Conservation (phyloP, 2,797 vertebrate genomes). For the Australoheros facetus region DNA sequence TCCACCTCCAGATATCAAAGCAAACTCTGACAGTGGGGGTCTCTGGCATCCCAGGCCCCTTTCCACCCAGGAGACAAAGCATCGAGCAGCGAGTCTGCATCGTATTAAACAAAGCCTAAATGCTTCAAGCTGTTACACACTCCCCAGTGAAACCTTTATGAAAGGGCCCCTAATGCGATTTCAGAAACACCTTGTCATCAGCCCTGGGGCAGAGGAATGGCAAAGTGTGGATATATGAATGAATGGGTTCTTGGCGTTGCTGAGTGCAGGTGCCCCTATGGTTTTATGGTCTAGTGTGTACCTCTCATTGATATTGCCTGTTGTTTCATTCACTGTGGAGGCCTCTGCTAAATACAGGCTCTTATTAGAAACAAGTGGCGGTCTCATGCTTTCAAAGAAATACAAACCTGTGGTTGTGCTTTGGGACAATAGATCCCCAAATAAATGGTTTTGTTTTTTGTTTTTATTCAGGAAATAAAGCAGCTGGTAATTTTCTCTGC, state of each 20-base stretch:
- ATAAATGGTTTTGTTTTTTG: neutral
- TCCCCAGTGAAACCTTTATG: slow-evolving; percentile 84
- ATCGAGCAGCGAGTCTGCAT: slow-evolving; percentile 70
- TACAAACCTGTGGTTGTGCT: neutral
- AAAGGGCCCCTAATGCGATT: slow-evolving; percentile 84
- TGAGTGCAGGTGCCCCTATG: slow-evolving; percentile 39
- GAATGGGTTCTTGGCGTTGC: slow-evolving; percentile 48
- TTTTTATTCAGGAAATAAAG: slow-evolving; percentile 1
- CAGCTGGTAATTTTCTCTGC: neutral
- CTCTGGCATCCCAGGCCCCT: slow-evolving; percentile 70
- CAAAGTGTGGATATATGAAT: slow-evolving; percentile 67
- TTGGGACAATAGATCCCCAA: neutral
- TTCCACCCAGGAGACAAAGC: slow-evolving; percentile 77
- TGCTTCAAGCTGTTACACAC: slow-evolving; percentile 84
- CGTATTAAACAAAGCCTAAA: slow-evolving; percentile 84
- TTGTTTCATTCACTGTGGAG: slow-evolving; percentile 50
- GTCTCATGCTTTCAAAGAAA: slow-evolving; percentile 6
- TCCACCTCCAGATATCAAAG: slow-evolving; percentile 79
- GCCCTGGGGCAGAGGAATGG: slow-evolving; percentile 54
- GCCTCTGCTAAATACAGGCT: slow-evolving; percentile 23
- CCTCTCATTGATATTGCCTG: slow-evolving; percentile 38
- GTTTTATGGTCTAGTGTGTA: slow-evolving; percentile 59
- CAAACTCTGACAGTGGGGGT: slow-evolving; percentile 68
- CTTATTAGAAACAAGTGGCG: slow-evolving; percentile 16
- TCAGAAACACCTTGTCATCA: slow-evolving; percentile 84